Base-by-base conservation (phyloP, 2,888 invertebrate genomes). In the Macrosoma leucophasiata region DNA sequence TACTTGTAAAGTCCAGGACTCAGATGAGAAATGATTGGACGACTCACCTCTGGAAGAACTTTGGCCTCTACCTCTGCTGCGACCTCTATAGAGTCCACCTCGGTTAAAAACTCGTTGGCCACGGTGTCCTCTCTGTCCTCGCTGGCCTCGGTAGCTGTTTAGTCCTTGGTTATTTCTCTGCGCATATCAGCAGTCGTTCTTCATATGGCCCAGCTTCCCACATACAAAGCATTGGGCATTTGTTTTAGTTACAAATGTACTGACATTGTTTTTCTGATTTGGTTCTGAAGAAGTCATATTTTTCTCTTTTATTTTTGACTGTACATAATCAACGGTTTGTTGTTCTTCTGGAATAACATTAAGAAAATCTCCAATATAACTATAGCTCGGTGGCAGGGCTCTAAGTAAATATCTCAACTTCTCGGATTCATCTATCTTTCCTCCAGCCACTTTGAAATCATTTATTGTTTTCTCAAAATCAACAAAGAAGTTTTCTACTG, bases 321-420 rank as follows among this genome's bases (percentile, higher is more conserved):
- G 2, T 29, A 48, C 33, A 41, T 50, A 50, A 26, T 49, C 13
- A n/a, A 50, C 47, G 24, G 49, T 50, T 46, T 39, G 35, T 42
- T 50, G 43, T 44, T 51, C 43, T 36, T 52, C 49, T 25, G 50
- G 52, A 34, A 52, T 47, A 1, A 50, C 46, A 41, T 52, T 48
- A 17, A 51, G 18, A 28, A 52, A 52, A 43, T 52, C 51, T 39
- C 50, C 49, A 25, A 53, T 53, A 29, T 49, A 50, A 37, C 50
- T 52, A 29, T 52, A 54, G 12, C 44, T 50, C 33, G 43, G 37
- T 29, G 52, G 53, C 4, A 53, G 30, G 0, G 50, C 48, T 52
- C 39, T 52, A 53, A 15, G 17, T n/a, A n/a, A n/a, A n/a, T 54
- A 56, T 43, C 45, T 52, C 11, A 53, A 26, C 41, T 50, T 53